These are phyloP conservation scores for Uloborus diversus DNA, from an alignment of 1,140 invertebrate genomes.

Conservation along the genomic window DNA sequence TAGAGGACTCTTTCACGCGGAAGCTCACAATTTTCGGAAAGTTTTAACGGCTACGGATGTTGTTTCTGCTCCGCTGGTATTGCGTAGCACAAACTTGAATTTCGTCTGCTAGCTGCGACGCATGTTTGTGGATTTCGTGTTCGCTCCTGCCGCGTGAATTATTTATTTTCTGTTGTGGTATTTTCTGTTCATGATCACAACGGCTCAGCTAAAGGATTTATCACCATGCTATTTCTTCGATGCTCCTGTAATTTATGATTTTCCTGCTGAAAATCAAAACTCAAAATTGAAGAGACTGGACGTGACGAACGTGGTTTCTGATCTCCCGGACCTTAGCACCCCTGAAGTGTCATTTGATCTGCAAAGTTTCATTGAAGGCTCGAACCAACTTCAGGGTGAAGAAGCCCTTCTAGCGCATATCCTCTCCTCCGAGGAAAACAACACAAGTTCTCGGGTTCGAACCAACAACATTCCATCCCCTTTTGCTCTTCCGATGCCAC, in stretches of 20 bases:
- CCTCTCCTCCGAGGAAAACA: neutral
- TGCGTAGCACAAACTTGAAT: slow-evolving; percentile 39
- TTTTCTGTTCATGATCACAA: slow-evolving; percentile 5
- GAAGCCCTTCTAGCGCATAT: slow-evolving; percentile 16
- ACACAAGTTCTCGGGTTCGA: neutral
- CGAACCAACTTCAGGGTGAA: slow-evolving; percentile 3
- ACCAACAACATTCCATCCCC: slow-evolving; percentile 12
- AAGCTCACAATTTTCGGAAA: slow-evolving; percentile 14
- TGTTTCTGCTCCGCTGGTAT: slow-evolving; percentile 17
- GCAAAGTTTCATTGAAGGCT: slow-evolving; percentile 54
- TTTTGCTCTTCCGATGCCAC: slow-evolving; percentile 46
- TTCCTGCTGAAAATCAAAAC: slow-evolving; percentile 17
- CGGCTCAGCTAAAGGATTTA: slow-evolving; percentile 44
- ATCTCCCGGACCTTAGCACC: slow-evolving; percentile 57
- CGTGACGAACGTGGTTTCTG: neutral
- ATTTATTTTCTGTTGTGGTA: neutral
- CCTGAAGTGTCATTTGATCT: slow-evolving; percentile 59
- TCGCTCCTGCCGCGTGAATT: neutral
- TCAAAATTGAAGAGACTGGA: slow-evolving; percentile 35
- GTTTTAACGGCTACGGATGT: neutral
- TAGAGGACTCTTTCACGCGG: slow-evolving; percentile 24
- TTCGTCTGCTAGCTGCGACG: neutral
- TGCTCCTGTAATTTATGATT: slow-evolving; percentile 53
- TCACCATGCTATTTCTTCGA: slow-evolving; percentile 40
- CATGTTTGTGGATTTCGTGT: slow-evolving; percentile 10